phyloP scores from a whole-genome alignment of 2,888 invertebrate genomes.

The Pegoplata infirma region DNA sequence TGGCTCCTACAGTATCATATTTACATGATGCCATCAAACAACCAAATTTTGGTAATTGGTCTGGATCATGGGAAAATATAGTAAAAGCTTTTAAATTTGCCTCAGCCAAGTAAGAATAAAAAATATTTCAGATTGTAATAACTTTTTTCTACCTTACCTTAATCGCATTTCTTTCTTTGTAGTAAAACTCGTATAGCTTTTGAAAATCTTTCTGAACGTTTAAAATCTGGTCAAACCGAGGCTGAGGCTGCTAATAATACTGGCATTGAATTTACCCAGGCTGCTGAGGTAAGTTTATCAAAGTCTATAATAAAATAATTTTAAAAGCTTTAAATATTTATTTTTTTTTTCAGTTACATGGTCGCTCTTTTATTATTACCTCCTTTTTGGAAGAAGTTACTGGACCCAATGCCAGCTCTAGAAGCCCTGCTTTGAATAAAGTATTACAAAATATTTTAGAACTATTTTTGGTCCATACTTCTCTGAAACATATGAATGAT shows the following conservation, averaged over 20 bases:
- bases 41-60: conserved; percentile 69
- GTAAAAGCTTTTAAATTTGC: conserved; percentile 78
- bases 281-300: conserved; percentile 88
- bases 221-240: conserved; percentile 82
- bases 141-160: background rate
- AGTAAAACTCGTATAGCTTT: conserved; percentile 86
- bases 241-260: conserved; percentile 93
- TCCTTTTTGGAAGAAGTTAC: conserved; percentile 82
- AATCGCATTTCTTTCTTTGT: conserved; percentile 66
- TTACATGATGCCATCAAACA: conserved; percentile 74
- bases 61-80: conserved; percentile 74
- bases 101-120: conserved; percentile 77
- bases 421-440: conserved; percentile 81
- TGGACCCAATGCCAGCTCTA: conserved; percentile 73
- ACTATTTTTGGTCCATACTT: conserved; percentile 87
- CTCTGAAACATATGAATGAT: conserved; percentile 86
- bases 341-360: conserved; percentile 83
- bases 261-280: conserved; percentile 88
- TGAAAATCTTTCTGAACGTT: conserved; percentile 84
- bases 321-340: background rate
- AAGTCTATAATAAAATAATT: too few species aligned
- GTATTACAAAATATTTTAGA: conserved; percentile 86
- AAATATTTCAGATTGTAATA: background rate
- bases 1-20: conserved; percentile 85
- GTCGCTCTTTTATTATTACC: conserved; percentile 86